Base-by-base conservation (phyloP, 2,888 invertebrate genomes). In the Polia nebulosa region DNA sequence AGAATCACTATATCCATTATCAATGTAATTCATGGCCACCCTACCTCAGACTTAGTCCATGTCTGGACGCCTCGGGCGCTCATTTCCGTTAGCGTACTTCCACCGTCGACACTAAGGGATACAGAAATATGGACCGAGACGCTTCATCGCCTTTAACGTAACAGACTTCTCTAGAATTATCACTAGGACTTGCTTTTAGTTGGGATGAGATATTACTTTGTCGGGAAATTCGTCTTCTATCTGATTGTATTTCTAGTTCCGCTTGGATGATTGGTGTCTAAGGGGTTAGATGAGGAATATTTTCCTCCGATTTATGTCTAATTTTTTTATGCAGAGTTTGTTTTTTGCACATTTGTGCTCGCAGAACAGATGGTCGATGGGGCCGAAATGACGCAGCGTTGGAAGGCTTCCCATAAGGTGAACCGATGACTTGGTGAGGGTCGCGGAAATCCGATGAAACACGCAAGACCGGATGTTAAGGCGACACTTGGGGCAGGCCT, bases 81-180 rank as follows among this genome's bases (percentile, higher is more conserved):
- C 82, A 83, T 83, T 83, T 83, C 83, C 82, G 65, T 55, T 17
- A 65, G 27, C 49, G 70, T 52, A 44, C 59, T 62, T 75, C 82
- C 84, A 72, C 39, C 17, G 72, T 32, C 66, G 57, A 68, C 73
- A 69, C 57, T 67, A 58, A 72, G 64, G 70, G 68, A 79, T 68
- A 59, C 65, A 75, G 73, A 72, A 84, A 77, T 84, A 80, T 76
- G 62, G 72, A 57, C 56, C 17, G 22, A 56, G 39, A 58, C 68
- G 75, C 52, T 74, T 39, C 61, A 68, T 57, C 70, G 66, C 66
- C 64, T 68, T 55, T 76, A 57, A 70, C 73, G 60, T 41, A 41
- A 32, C 36, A 22, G n/a, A 44, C 20, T 27, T 17, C 17, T 32
- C 34, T 58, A 15, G 41, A 41, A 41, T 53, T 44, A 1, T 52